phyloP scores from a whole-genome alignment of 2,113 vertebrate genomes.

The Alexandromys fortis region DNA sequence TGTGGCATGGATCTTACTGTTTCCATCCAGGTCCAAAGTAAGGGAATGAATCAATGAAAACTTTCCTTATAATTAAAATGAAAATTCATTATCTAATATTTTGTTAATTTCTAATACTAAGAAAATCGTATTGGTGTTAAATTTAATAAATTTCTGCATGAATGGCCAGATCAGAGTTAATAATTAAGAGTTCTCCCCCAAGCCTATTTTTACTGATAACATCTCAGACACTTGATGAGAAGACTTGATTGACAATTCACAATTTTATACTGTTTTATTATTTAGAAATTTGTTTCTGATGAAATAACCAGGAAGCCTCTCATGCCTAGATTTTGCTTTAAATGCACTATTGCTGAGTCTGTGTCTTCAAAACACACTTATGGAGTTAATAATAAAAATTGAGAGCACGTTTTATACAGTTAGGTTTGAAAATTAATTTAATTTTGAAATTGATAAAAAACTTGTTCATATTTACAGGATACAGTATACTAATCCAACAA shows the following conservation, averaged over 20 bases:
- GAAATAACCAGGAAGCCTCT: neutral
- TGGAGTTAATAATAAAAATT: neutral
- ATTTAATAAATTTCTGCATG: conserved; percentile 14
- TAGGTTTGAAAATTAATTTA: neutral
- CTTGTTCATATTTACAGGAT: neutral
- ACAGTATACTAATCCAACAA: neutral
- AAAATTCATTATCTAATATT: neutral
- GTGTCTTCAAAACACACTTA: neutral
- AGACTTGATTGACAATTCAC: conserved; percentile 14
- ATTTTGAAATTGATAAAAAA: neutral
- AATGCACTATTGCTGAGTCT: neutral
- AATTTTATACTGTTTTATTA: neutral
- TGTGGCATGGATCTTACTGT: neutral
- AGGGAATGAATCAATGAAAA: conserved; percentile 10
- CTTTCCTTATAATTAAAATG: conserved; percentile 25
- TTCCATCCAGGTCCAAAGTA: neutral
- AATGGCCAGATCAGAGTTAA: neutral
- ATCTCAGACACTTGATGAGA: neutral
- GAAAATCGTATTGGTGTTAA: neutral
- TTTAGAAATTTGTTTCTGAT: conserved; percentile 8
- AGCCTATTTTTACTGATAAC: conserved; percentile 10
- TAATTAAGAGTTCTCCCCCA: neutral
- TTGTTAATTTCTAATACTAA: conserved; percentile 32
- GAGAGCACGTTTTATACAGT: neutral
- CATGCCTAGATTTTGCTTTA: neutral